phyloP scores from a whole-genome alignment of 23 tunicate species.

The Trididemnum clinides region DNA sequence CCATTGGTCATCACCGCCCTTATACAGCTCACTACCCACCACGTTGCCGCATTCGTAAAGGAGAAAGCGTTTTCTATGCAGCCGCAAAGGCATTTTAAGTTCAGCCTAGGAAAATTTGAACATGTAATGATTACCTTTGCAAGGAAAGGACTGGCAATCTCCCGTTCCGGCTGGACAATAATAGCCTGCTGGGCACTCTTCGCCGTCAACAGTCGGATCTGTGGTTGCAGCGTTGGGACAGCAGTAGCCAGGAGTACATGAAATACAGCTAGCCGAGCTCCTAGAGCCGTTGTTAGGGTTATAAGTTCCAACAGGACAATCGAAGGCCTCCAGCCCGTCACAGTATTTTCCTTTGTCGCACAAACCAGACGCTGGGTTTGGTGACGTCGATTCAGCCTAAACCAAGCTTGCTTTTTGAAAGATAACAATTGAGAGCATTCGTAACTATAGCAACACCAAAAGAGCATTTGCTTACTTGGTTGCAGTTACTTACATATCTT shows the following conservation, averaged over 20 bases:
- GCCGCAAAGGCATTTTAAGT: no score
- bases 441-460: no score
- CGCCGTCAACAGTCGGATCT: slow-evolving; percentile 24
- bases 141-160: slow-evolving; percentile 49
- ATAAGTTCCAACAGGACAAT: slow-evolving; percentile 90
- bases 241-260: slow-evolving; percentile 80
- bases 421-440: no score
- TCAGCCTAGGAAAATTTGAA: no score
- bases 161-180: slow-evolving; percentile 92
- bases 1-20: no score
- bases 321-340: slow-evolving; percentile 55
- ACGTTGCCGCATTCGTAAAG: no score
- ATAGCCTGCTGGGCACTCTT: slow-evolving; percentile 58
- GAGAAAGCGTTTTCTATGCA: no score
- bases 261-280: slow-evolving; percentile 49
- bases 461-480: no score
- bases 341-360: slow-evolving; percentile 83
- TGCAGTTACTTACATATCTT: no score
- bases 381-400: slow-evolving; percentile 54
- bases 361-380: slow-evolving; percentile 50
- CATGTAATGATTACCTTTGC: slow-evolving; percentile 66
- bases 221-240: slow-evolving; percentile 51
- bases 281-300: slow-evolving; percentile 56
- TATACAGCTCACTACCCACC: no score
- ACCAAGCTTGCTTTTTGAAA: neutral